These are phyloP conservation scores for Hippocampus guttulatus DNA, from an alignment of 2,113 vertebrate genomes.

Conservation along the genomic window DNA sequence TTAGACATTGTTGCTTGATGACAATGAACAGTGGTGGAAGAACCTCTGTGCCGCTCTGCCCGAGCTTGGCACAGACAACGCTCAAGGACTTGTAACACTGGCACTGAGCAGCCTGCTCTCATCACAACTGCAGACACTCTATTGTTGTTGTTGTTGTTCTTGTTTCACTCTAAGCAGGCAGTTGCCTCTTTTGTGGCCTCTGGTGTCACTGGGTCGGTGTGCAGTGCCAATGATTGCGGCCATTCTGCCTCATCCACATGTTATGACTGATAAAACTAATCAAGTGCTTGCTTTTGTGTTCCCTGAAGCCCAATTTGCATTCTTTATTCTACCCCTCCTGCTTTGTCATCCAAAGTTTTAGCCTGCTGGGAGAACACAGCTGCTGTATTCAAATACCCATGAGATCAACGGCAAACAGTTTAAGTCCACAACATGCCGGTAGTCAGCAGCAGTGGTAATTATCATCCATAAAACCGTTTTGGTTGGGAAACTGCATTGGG, in stretches of 20 bases:
- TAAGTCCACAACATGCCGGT: constrained; percentile 1
- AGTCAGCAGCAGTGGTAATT: constrained; percentile 1
- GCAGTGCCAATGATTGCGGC: constrained; percentile 34
- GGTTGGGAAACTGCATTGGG: constrained; percentile 25
- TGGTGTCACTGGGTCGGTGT: constrained; percentile 32
- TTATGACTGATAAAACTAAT: constrained; percentile 43
- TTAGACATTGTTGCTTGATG: constrained; percentile 19
- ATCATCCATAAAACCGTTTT: constrained; percentile 24
- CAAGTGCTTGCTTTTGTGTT: constrained; percentile 34
- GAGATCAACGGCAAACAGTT: constrained; percentile 26
- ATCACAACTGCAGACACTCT: constrained; percentile 43
- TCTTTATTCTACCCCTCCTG: constrained; percentile 21
- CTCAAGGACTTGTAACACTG: constrained; percentile 54
- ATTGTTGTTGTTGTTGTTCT: constrained; percentile 48
- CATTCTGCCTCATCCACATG: constrained; percentile 38
- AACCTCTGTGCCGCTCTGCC: constrained; percentile 48
- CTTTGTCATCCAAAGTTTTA: constrained; percentile 12
- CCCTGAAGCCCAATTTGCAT: constrained; percentile 37
- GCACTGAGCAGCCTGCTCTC: constrained; percentile 48
- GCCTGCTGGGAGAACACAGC: constrained; percentile 6
- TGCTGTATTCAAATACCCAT: constrained; percentile 11
- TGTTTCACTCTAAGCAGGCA: constrained; percentile 36
- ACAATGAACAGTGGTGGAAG: constrained; percentile 45
- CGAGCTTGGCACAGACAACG: constrained; percentile 47
- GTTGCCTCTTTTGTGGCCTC: constrained; percentile 51